A percentile compares a stretch with the other conserved stretches of the same genome.
Conservation (phyloP, 2,113 vertebrate genomes). For the Alethe castanea region DNA sequence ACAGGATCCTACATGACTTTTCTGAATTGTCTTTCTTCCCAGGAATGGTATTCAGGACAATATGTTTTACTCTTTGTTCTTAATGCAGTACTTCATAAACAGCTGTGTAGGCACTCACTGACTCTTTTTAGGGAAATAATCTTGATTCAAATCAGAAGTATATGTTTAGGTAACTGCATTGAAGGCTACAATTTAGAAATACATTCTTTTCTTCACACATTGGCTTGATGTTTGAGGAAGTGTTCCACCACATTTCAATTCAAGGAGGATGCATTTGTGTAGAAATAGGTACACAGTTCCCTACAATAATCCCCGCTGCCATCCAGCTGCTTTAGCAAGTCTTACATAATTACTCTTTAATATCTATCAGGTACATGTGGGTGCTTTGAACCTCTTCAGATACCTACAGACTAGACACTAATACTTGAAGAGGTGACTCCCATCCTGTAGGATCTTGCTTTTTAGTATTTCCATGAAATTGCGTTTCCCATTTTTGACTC, state of each 20-base stretch:
- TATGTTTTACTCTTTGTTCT: not conserved
- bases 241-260: not conserved
- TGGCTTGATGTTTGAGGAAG: not conserved
- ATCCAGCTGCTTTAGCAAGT: not conserved
- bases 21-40: not conserved
- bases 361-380: not conserved
- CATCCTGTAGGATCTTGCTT: fast-evolving
- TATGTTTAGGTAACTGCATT: not conserved
- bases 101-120: not conserved
- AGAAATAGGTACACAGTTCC: not conserved
- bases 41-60: not conserved
- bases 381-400: not conserved
- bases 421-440: not conserved
- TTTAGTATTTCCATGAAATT: not conserved
- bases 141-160: not conserved
- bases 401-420: not conserved
- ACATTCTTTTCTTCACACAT: not conserved
- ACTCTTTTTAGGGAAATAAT: not conserved
- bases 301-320: fast-evolving
- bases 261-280: not conserved
- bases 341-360: not conserved
- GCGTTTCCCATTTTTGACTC: not conserved
- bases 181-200: not conserved
- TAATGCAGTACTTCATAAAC: not conserved
- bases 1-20: not conserved